Evolutionary conservation across 37 sponge, comb jelly and placozoan species (phyloP).

Genomic region (Beroe ovata): DNA sequence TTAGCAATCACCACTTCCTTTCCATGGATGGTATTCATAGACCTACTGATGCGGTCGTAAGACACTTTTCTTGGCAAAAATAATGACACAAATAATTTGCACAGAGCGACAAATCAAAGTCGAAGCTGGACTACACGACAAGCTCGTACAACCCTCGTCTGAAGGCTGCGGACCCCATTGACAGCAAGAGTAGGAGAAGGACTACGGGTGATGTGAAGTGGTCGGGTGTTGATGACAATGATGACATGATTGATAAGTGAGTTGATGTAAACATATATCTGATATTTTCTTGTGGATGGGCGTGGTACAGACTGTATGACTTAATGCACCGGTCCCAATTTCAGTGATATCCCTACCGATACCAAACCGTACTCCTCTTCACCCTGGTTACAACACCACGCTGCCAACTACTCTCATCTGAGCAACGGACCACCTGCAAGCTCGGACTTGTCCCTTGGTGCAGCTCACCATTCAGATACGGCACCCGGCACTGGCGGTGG

Average conservation of each 20-base stretch:
- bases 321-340: no score
- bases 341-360: neutral
- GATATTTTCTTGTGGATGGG: no score
- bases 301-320: no score
- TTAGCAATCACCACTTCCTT: no score
- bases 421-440: neutral
- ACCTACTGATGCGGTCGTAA: no score
- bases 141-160: neutral
- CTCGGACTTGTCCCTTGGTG: neutral
- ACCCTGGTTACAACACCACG: neutral
- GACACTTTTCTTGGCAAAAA: no score
- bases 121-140: neutral
- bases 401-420: neutral
- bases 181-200: neutral
- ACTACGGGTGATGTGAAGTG: conserved; percentile 13
- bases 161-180: neutral
- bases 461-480: neutral
- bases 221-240: conserved; percentile 17
- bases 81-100: no score
- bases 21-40: no score
- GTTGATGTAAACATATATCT: no score
- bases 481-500: neutral
- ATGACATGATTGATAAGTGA: neutral
- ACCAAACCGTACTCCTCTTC: neutral
- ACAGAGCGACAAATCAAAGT: neutral